Evolutionary conservation across 1,140 invertebrate species (phyloP), one percentile per base, ranked within the genome.

Genomic region (Cataglyphis hispanica): DNA sequence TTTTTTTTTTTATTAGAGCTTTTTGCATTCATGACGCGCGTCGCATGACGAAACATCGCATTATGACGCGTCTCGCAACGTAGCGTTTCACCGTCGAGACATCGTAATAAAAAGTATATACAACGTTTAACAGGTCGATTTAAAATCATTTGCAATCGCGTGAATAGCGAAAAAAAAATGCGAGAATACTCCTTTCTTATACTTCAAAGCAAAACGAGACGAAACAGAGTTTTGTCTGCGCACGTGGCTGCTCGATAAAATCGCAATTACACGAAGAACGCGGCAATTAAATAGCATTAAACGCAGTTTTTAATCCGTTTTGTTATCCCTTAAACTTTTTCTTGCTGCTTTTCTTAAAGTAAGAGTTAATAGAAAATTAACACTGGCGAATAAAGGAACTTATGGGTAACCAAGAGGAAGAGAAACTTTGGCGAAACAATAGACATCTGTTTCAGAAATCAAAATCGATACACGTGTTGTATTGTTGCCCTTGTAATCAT

Each of bases 341-440:
- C 46, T 50, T 19, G 46, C 46, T 50, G 16, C 46, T 50, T 16
- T 50, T 50, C 16, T 19, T 50, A 50, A 50, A 16, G 46, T 19
- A 50, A 50, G 46, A 50, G 16, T 50, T 50, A 50, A 3, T 50
- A 50, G 46, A 50, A 16, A 50, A 34, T 5, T 43, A 46, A 46
- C 66, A 25, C 1, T 19, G 13, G 1, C 25, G 37, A 46, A 74
- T 63, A 46, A 86, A 86, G 22, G 40, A 74, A 74, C 11, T 16
- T n/a, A 22, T 10, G 43, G 53, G 25, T 34, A 46, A 22, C 11
- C 40, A n/a, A 64, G 56, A 67, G 50, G 31, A 34, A 66, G 69
- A 80, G 60, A 50, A 60, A 66, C 43, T 34, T 34, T 11, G 67
- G 46, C 16, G 78, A 83, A 25, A 83, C 78, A 83, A 60, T 83